Evolutionary conservation across 2,113 vertebrate genomes (phyloP).

Genomic region (Piaya cayana): DNA sequence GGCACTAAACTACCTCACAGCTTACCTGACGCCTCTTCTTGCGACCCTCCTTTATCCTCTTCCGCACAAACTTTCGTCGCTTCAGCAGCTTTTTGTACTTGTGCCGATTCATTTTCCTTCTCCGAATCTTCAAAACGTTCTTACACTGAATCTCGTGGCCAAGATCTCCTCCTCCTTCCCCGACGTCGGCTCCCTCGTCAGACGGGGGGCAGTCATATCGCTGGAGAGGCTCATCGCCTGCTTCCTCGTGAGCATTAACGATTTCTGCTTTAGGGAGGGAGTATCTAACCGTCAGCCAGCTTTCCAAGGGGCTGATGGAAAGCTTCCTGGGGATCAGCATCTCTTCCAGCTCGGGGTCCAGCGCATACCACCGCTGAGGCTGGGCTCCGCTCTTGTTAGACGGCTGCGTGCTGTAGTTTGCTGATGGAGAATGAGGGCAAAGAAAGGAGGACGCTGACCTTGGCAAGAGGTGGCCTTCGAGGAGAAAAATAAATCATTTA

Average conservation of each 20-base stretch:
- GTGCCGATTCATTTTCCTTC: constrained; percentile 92
- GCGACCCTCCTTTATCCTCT: constrained; percentile 78
- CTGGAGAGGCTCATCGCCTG: neutral
- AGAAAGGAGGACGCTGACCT: neutral
- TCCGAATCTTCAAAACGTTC: constrained; percentile 88
- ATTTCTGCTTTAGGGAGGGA: constrained; percentile 75
- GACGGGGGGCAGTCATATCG: constrained; percentile 44
- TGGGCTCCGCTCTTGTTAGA: constrained; percentile 67
- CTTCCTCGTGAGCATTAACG: neutral
- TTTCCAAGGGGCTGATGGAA: constrained; percentile 91
- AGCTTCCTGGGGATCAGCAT: constrained; percentile 88
- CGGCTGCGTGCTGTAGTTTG: constrained; percentile 70
- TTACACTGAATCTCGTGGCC: constrained; percentile 68
- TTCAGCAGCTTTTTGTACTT: constrained; percentile 91
- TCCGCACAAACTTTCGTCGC: constrained; percentile 83
- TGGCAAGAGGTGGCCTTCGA: constrained; percentile 50
- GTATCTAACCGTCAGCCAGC: constrained; percentile 87
- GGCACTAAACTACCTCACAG: neutral
- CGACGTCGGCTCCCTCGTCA: neutral
- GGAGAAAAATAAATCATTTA: neutral
- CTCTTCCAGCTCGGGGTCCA: constrained; percentile 87
- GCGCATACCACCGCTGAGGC: constrained; percentile 68
- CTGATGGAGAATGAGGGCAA: neutral
- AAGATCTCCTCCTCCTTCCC: neutral
- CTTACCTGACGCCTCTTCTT: constrained; percentile 81